Evolutionary conservation across 2,888 invertebrate genomes (phyloP).

Genomic region (Trissonchulus latispiculum): DNA sequence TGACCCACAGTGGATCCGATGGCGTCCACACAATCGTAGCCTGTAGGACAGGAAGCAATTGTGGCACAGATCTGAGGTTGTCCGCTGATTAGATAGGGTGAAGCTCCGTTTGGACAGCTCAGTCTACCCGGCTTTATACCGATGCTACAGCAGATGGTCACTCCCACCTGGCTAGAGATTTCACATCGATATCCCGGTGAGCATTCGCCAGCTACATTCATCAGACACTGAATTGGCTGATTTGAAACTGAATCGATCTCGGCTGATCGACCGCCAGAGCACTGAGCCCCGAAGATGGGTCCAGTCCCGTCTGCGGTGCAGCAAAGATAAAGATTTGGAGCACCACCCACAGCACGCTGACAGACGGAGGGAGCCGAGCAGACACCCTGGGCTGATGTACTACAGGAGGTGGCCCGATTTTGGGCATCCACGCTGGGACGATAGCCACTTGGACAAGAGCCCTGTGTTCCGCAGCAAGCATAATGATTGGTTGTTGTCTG

Average conservation of each 20-base stretch:
- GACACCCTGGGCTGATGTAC: not conserved
- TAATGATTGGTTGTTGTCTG: slow-evolving; percentile 10
- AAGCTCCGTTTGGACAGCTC: not conserved
- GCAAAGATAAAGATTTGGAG: slow-evolving; percentile 19
- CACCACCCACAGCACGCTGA: slow-evolving; percentile 16
- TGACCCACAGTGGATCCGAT: not conserved
- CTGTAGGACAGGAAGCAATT: not conserved
- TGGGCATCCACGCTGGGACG: not conserved
- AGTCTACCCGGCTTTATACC: not conserved
- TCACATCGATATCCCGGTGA: not conserved
- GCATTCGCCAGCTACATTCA: not conserved
- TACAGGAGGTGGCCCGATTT: slow-evolving; percentile 2
- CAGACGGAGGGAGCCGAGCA: slow-evolving; percentile 18
- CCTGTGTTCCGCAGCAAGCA: slow-evolving; percentile 19
- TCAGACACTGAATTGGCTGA: not conserved
- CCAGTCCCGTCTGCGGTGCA: not conserved
- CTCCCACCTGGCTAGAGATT: not conserved
- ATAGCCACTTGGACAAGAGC: slow-evolving; percentile 6
- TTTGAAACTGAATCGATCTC: not conserved
- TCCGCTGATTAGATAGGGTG: not conserved
- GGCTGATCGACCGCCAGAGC: slow-evolving; percentile 1
- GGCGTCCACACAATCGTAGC: not conserved
- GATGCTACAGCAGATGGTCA: not conserved
- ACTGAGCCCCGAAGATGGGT: not conserved
- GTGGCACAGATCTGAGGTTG: slow-evolving; percentile 6